Evolutionary conservation across 2,888 invertebrate species (phyloP).

Genomic region (Philopedon plagiatum): DNA sequence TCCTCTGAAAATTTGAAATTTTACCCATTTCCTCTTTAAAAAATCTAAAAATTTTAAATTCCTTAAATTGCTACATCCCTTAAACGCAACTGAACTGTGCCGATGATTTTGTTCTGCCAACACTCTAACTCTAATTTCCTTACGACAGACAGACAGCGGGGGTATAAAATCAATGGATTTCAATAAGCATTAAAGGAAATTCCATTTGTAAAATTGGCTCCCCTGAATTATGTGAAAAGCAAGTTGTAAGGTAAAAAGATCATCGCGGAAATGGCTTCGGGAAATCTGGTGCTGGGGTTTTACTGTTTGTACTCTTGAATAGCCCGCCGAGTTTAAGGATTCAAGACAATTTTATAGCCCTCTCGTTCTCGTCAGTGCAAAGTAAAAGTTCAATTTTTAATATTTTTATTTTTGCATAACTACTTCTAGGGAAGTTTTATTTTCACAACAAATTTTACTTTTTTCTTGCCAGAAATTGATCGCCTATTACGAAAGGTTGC

Average conservation of each 20-base stretch:
- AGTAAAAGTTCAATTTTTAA: too few relatives aligned
- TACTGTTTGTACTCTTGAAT: neutral
- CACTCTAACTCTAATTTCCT: constrained; percentile 4
- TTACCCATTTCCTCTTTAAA: too few relatives aligned
- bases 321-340: neutral
- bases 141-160: neutral
- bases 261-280: neutral
- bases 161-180: constrained; percentile 1
- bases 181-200: constrained; percentile 11
- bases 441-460: too few relatives aligned
- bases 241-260: constrained; percentile 2
- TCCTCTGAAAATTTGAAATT: too few relatives aligned
- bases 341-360: neutral
- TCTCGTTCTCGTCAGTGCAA: neutral
- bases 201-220: constrained; percentile 17
- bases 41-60: too few relatives aligned
- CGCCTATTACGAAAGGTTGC: too few relatives aligned
- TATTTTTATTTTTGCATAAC: too few relatives aligned
- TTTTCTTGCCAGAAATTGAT: too few relatives aligned
- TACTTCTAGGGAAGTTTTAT: too few relatives aligned
- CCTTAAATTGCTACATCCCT: neutral
- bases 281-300: neutral
- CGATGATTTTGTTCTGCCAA: neutral
- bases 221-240: constrained; percentile 10
- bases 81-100: neutral